Evolutionary conservation across 2,888 invertebrate species (phyloP), one percentile per base, ranked within the genome.

Genomic region (Tipula confusa): DNA sequence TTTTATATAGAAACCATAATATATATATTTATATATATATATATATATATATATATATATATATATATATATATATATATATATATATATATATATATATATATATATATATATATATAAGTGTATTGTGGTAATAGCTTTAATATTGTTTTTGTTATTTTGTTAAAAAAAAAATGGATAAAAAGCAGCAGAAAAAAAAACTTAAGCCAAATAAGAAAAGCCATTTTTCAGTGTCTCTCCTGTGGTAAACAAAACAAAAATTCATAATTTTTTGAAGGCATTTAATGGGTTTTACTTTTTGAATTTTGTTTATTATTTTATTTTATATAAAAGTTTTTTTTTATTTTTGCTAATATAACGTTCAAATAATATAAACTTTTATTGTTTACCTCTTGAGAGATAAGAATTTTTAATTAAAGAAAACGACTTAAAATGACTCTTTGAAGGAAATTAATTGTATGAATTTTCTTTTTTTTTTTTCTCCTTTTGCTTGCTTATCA

Each of bases 191-290:
- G 9, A 33, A 33, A 33, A 24, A 64, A 64, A 64, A 24, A 9
- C 24, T 64, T n/a, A 64, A 64, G 24, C 64, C 24, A 64, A 64
- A 64, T 24, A 64, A 64, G 64, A 64, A 64, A 64, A 64, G 64
- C 64, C 24, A 64, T 64, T 64, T 64, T 64, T 64, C 64, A 24
- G 64, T 64, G 64, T 64, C 64, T 64, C 64, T 64, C 64, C 64
- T 64, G 64, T 64, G 64, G 64, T 64, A 64, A 64, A 64, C 64
- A 64, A 64, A 64, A 64, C 64, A 64, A 64, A 64, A 64, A 64
- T 64, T 64, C 64, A 64, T 64, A 64, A 64, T 64, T 64, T 64
- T 64, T 64, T 64, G 64, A 64, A 64, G 64, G 64, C 64, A 64
- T 64, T 64, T 64, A 64, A 64, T 64, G 64, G 64, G 64, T 64